These are phyloP conservation scores for Lydus trimaculatus DNA, from an alignment of 2,888 invertebrate species.

Conservation along the genomic window DNA sequence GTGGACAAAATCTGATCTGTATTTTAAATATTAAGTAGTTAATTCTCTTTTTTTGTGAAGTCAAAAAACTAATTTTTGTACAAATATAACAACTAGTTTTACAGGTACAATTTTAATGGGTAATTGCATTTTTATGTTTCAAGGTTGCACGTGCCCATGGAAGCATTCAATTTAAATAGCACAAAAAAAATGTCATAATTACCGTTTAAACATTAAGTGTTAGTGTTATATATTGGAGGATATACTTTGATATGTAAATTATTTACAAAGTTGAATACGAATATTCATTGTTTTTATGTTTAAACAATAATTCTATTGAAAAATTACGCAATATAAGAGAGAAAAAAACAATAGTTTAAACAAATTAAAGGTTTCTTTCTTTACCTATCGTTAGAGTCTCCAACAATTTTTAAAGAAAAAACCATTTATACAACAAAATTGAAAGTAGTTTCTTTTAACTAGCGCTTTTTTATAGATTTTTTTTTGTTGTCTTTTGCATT, in stretches of 20 bases:
- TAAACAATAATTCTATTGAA: not conserved
- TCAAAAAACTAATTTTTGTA: not conserved
- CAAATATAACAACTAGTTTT: not conserved
- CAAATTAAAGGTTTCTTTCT: not conserved
- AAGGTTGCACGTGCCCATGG: conserved; percentile 12
- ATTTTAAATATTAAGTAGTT: not conserved
- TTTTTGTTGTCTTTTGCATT: not conserved
- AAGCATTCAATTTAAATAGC: conserved; percentile 9
- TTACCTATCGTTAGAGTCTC: not conserved
- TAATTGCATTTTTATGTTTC: conserved; percentile 16
- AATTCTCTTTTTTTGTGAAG: not conserved
- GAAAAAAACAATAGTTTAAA: not conserved
- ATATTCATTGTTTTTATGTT: not conserved
- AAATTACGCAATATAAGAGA: not conserved
- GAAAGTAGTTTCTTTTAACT: not conserved
- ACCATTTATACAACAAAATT: not conserved
- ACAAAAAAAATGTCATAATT: not conserved
- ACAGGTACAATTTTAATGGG: conserved; percentile 8
- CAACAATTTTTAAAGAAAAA: not conserved
- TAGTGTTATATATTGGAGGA: not conserved
- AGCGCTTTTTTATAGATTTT: not conserved
- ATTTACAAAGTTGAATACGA: not conserved
- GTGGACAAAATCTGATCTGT: not conserved
- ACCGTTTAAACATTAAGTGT: not conserved
- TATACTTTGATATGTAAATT: not conserved